phyloP scores from a whole-genome alignment of 2,888 invertebrate species.

The Drosophila pseudotakahashii region DNA sequence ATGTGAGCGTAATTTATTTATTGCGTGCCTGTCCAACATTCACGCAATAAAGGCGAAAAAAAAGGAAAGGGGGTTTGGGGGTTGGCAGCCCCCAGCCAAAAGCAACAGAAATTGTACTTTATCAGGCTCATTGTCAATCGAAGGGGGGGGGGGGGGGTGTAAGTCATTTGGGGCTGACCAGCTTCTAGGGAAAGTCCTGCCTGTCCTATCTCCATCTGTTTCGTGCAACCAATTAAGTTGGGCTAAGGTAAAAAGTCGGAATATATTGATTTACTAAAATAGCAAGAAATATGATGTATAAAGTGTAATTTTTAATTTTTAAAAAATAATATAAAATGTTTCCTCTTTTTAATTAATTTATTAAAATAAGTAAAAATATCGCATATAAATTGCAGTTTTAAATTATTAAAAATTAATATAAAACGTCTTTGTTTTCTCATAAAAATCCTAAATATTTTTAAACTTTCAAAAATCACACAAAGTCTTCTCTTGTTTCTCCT shows the following conservation, averaged over 20 bases:
- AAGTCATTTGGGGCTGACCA: conserved; percentile 3
- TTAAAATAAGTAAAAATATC: too few relatives aligned
- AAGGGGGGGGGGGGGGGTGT: background rate
- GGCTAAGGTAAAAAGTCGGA: background rate
- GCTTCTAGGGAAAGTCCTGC: background rate
- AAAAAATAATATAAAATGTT: too few relatives aligned
- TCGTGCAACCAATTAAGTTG: too few relatives aligned
- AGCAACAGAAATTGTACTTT: conserved; percentile 22
- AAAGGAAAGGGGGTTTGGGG: too few relatives aligned
- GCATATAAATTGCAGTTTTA: too few relatives aligned
- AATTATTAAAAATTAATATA: too few relatives aligned
- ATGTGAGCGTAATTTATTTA: conserved; percentile 76
- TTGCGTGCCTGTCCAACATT: conserved; percentile 68
- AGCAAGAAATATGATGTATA: background rate
- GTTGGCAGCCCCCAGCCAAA: conserved; percentile 16
- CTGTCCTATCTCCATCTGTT: conserved; percentile 22
- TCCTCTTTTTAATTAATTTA: too few relatives aligned
- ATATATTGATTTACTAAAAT: background rate
- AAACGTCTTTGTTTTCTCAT: too few relatives aligned
- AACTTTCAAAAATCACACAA: too few relatives aligned
- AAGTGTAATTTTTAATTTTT: too few relatives aligned
- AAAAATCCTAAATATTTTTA: too few relatives aligned
- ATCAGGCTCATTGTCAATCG: conserved; percentile 33
- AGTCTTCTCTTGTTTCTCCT: background rate
- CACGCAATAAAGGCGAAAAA: conserved; percentile 32